Base-by-base conservation (phyloP, 1,140 invertebrate species). In the honey bee (Apis mellifera) region DNA sequence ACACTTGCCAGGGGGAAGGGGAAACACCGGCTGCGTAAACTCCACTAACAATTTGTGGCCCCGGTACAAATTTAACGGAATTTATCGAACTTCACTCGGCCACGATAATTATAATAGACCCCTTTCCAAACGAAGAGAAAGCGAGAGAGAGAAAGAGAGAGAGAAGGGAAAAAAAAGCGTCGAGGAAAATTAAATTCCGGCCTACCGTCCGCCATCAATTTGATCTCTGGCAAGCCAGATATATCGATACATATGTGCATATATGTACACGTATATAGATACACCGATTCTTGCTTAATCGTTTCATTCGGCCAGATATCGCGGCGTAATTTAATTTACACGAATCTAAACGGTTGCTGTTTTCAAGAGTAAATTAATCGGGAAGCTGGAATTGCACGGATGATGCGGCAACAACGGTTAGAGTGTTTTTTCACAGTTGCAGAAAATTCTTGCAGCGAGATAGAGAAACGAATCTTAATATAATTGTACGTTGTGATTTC, bases 141-240 rank as follows among this genome's bases (percentile, higher is more conserved):
- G 32, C 2, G 32, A 32, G 32, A 32, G 32, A 32, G 32, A 32
- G 32, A 32, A 2, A 32, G 32, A 32, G 32, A 32, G 32, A 32
- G 32, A 2, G 2, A 32, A 2, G 3, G 2, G 2, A 2, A 32
- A 32, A 32, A 32, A 32, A 32, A 32, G 42, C 2, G 23, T 0
- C 19, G 19, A 13, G 13, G 17, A 50, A 74, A 80, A 74, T 80
- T n/a, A 74, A 80, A 80, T 80, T 74, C 52, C 60, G 12, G 12
- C 11, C 12, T 42, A 9, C 1, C 11, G 9, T 13, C 15, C 15
- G 1, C 0, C 8, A 19, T 17, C 57, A 11, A 19, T 13, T 3
- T 0, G 19, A 12, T 9, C 32, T 21, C 4, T 0, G 19, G 11
- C n/a, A n/a, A 64, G 52, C 23, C 17, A 70, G 69, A 60, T 42